Evolutionary conservation across 1,140 invertebrate species (phyloP).

Genomic region (Odontomachus brunneus): DNA sequence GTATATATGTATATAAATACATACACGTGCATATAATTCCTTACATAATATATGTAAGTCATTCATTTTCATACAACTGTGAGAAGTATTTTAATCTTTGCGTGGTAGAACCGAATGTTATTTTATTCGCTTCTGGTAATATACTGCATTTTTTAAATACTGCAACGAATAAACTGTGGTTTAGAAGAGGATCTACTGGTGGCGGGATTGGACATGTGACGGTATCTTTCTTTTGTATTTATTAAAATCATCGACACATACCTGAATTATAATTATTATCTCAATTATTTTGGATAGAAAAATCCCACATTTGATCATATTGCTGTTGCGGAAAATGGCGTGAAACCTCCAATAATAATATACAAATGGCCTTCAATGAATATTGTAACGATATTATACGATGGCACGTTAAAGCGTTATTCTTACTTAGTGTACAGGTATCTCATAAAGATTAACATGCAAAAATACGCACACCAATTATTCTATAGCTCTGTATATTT

Average conservation of each 20-base stretch:
- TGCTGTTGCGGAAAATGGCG: slow-evolving; percentile 91
- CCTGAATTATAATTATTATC: neutral
- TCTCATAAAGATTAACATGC: neutral
- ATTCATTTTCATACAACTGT: slow-evolving; percentile 96
- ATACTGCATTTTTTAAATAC: slow-evolving; percentile 92
- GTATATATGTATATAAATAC: neutral
- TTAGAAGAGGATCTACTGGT: slow-evolving; percentile 90
- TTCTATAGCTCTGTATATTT: slow-evolving; percentile 56
- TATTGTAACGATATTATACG: slow-evolving; percentile 89
- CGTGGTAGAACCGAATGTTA: slow-evolving; percentile 89
- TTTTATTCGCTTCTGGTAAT: slow-evolving; percentile 93
- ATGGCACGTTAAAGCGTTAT: slow-evolving; percentile 91
- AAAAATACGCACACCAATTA: neutral
- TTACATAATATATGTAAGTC: slow-evolving; percentile 82
- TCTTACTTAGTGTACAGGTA: slow-evolving; percentile 92
- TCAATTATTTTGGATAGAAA: slow-evolving; percentile 85
- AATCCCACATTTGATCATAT: slow-evolving; percentile 90
- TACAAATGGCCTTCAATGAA: slow-evolving; percentile 93
- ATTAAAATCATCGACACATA: neutral
- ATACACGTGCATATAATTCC: slow-evolving; percentile 28
- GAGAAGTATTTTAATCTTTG: slow-evolving; percentile 92
- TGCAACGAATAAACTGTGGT: slow-evolving; percentile 87
- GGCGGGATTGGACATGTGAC: slow-evolving; percentile 92
- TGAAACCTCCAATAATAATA: slow-evolving; percentile 90
- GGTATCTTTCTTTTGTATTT: slow-evolving; percentile 82